Evolutionary conservation across 2,888 invertebrate genomes (phyloP).

Genomic region (Criorhina ranunculi): DNA sequence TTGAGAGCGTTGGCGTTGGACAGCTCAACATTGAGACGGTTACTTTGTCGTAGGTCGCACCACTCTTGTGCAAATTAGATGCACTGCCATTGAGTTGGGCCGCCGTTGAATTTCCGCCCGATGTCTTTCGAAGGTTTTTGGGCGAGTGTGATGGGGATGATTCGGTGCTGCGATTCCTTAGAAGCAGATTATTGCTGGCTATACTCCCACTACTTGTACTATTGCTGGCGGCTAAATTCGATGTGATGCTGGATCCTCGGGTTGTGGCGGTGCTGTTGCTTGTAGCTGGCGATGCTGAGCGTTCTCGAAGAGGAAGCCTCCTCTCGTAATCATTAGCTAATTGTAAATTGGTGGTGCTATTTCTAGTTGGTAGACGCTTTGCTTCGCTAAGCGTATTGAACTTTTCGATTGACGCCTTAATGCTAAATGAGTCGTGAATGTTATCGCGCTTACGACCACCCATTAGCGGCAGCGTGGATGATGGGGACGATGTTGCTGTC

Average conservation of each 20-base stretch:
- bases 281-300: constrained; percentile 68
- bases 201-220: constrained; percentile 71
- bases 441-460: constrained; percentile 67
- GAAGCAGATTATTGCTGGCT: constrained; percentile 63
- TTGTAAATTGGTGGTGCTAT: constrained; percentile 83
- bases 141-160: constrained; percentile 73
- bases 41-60: constrained; percentile 62
- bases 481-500: constrained; percentile 67
- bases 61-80: constrained; percentile 62
- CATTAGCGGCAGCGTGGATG: constrained; percentile 61
- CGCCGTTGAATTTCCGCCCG: constrained; percentile 79
- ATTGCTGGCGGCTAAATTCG: constrained; percentile 65
- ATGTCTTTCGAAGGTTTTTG: constrained; percentile 78
- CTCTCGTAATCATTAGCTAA: constrained; percentile 68
- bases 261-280: constrained; percentile 51
- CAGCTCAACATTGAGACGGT: constrained; percentile 76
- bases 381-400: constrained; percentile 83
- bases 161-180: constrained; percentile 69
- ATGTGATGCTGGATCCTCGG: constrained; percentile 56
- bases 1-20: constrained; percentile 78
- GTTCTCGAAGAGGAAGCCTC: constrained; percentile 56
- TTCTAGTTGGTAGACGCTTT: constrained; percentile 80
- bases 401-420: constrained; percentile 83
- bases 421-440: constrained; percentile 81
- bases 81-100: constrained; percentile 80